Conservation (phyloP, 2,113 vertebrate species). For the Galbula dea region DNA sequence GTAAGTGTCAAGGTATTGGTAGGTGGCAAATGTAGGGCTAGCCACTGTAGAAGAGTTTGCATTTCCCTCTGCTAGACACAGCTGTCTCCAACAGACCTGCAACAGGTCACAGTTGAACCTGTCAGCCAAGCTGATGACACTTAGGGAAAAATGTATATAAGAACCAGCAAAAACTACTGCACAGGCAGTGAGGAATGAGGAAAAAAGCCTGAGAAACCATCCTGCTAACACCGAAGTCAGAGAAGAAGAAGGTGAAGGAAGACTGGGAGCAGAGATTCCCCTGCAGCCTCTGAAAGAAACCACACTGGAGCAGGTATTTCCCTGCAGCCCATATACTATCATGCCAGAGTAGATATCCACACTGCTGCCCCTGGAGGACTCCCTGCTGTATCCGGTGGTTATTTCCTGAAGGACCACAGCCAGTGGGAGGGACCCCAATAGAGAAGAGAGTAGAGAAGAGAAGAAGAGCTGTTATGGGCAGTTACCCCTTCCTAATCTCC, state of each 20-base stretch:
- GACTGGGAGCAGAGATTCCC: background rate
- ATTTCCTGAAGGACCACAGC: background rate
- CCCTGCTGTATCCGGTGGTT: background rate
- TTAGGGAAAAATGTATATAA: background rate
- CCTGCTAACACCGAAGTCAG: background rate
- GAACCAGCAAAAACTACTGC: background rate
- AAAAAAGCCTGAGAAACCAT: background rate
- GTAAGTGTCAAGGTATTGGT: background rate
- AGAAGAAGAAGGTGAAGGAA: background rate
- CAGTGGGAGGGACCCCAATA: background rate
- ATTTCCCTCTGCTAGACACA: fast-evolving
- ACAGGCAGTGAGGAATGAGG: background rate
- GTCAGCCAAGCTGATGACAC: background rate
- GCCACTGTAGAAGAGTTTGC: background rate
- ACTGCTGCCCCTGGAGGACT: background rate
- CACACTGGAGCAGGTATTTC: background rate
- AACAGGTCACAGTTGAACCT: background rate
- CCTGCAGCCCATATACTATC: background rate
- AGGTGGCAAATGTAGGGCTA: no score
- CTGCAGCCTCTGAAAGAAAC: background rate
- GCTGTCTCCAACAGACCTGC: background rate
- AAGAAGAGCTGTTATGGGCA: background rate
- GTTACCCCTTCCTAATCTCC: no score
- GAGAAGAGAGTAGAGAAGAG: background rate
- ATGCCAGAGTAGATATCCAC: background rate